Conservation (phyloP, 2,797 vertebrate species). For the Manis pentadactyla region DNA sequence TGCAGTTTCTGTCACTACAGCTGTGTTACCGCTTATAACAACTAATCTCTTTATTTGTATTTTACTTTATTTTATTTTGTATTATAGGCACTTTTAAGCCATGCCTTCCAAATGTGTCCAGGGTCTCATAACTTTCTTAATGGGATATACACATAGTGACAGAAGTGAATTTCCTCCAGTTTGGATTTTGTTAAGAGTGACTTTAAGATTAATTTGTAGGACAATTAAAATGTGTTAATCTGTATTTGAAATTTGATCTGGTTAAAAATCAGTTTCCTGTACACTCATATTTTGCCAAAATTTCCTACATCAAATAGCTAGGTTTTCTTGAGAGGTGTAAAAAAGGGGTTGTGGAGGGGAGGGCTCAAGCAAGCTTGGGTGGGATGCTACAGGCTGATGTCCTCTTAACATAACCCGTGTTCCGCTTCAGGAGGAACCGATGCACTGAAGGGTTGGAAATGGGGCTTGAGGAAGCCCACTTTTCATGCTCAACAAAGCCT, state of each 20-base stretch:
- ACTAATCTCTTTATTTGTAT: constrained; percentile 81
- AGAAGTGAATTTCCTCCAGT: constrained; percentile 68
- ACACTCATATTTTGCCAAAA: constrained; percentile 24
- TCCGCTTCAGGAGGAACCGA: neutral
- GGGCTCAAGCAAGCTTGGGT: neutral
- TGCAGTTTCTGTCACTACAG: constrained; percentile 82
- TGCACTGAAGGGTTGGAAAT: neutral
- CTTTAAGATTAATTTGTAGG: constrained; percentile 79
- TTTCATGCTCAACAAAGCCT: constrained; percentile 72
- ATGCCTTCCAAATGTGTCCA: constrained; percentile 81
- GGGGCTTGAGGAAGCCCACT: constrained; percentile 47
- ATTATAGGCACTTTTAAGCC: constrained; percentile 79
- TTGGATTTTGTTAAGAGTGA: constrained; percentile 79
- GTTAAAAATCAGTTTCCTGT: constrained; percentile 62
- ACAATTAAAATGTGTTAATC: constrained; percentile 81
- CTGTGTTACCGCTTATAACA: constrained; percentile 83
- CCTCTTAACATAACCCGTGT: neutral
- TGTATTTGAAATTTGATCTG: constrained; percentile 69
- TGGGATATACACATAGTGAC: constrained; percentile 80
- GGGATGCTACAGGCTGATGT: neutral
- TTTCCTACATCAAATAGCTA: neutral
- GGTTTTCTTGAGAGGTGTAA: neutral
- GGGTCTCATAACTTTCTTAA: constrained; percentile 82
- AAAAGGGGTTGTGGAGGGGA: neutral
- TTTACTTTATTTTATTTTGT: constrained; percentile 77